Percentiles rank a stretch among this genome's conserved stretches.
These are phyloP conservation scores for Anorthoa munda DNA, from an alignment of 2,888 invertebrate species.

Conservation along the genomic window DNA sequence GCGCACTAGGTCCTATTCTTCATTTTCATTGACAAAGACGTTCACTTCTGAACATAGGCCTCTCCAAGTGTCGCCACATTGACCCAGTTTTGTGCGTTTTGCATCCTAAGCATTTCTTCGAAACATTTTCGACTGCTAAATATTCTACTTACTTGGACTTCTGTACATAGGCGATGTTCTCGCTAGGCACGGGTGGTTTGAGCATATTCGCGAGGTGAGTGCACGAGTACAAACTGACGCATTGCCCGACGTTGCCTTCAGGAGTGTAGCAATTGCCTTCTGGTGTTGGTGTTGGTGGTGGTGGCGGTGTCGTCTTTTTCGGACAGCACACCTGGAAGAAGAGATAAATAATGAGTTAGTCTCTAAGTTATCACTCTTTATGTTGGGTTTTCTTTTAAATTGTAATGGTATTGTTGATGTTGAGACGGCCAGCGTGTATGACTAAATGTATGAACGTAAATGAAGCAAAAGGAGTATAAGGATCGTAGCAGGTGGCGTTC, in stretches of 20 bases:
- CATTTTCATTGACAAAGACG: too few species aligned
- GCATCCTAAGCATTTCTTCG: too few species aligned
- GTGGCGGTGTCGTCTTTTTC: not conserved
- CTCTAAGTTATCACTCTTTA: not conserved
- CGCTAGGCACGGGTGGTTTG: conserved; percentile 64
- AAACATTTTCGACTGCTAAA: not conserved
- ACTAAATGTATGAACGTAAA: too few species aligned
- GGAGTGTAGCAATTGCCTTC: conserved; percentile 71
- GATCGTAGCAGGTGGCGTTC: too few species aligned
- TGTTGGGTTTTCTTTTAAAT: not conserved
- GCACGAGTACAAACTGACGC: conserved; percentile 74
- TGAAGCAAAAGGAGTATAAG: too few species aligned
- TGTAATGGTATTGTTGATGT: too few species aligned
- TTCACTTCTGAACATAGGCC: too few species aligned
- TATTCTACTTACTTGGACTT: conserved; percentile 72
- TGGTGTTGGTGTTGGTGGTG: not conserved
- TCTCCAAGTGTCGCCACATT: too few species aligned
- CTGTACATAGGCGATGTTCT: conserved; percentile 70
- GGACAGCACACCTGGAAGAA: conserved; percentile 64
- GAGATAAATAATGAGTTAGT: not conserved
- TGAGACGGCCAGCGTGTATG: too few species aligned
- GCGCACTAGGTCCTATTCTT: too few species aligned
- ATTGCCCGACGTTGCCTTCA: conserved; percentile 73
- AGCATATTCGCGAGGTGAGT: conserved; percentile 68
- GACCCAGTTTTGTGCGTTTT: too few species aligned